These are phyloP conservation scores for Beaufortia kweichowensis DNA, from an alignment of 2,113 vertebrate species.

Conservation along the genomic window DNA sequence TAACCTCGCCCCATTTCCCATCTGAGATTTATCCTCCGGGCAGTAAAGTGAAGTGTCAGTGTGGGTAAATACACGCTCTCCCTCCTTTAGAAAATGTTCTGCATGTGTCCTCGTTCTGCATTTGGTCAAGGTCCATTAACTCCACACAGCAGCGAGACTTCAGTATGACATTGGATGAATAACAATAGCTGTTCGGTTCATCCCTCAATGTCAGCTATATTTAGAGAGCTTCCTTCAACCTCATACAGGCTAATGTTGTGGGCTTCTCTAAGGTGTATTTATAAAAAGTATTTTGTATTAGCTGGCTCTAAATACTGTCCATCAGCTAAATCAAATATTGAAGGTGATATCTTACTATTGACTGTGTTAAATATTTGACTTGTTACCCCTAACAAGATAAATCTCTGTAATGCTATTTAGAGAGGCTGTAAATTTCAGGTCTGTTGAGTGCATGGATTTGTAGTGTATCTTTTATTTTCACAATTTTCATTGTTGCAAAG, in stretches of 20 bases:
- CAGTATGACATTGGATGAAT: constrained; percentile 18
- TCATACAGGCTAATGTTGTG: not conserved
- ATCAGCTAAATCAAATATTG: not conserved
- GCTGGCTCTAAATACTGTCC: no score
- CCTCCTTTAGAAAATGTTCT: constrained; percentile 20
- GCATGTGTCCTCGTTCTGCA: constrained; percentile 8
- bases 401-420: no score
- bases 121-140: constrained; percentile 36
- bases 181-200: constrained; percentile 27
- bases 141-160: constrained; percentile 1
- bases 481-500: no score
- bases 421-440: no score
- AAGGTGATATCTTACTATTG: no score
- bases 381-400: no score
- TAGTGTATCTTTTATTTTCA: no score
- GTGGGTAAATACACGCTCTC: constrained; percentile 30
- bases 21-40: constrained; percentile 5
- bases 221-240: constrained; percentile 6
- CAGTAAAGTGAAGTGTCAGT: constrained; percentile 13
- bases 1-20: constrained; percentile 31
- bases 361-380: no score
- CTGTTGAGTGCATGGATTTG: no score
- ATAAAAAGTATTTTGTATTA: not conserved
- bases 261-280: not conserved
- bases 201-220: constrained; percentile 40